phyloP scores from a whole-genome alignment of 2,888 invertebrate genomes.

The Enchytraeus crypticus region DNA sequence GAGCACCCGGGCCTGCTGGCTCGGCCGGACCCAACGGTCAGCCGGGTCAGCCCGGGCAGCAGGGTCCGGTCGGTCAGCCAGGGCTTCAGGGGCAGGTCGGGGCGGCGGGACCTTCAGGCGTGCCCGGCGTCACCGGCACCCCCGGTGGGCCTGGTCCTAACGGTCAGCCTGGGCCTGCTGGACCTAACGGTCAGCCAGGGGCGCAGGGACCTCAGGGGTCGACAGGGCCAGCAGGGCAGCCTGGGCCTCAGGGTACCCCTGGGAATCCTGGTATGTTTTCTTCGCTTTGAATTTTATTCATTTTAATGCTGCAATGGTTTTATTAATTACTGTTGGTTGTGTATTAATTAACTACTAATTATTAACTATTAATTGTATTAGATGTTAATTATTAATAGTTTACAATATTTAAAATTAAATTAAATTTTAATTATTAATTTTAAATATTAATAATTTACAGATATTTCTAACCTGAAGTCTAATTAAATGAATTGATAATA shows the following conservation, averaged over 20 bases:
- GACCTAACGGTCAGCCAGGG: slow-evolving; percentile 26
- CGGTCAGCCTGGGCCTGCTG: slow-evolving; percentile 55
- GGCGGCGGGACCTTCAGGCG: slow-evolving; percentile 7
- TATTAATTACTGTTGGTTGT: too few relatives aligned
- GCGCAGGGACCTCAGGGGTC: slow-evolving; percentile 13
- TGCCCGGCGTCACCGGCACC: slow-evolving; percentile 10
- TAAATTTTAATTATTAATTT: too few relatives aligned
- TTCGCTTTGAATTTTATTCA: background rate
- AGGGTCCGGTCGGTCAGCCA: background rate
- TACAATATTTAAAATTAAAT: too few relatives aligned
- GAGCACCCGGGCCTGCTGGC: slow-evolving; percentile 7
- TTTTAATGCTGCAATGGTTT: too few relatives aligned
- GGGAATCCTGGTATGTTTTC: background rate
- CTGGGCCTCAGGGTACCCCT: slow-evolving; percentile 9
- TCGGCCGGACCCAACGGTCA: slow-evolving; percentile 13
- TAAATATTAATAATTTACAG: too few relatives aligned
- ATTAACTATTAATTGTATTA: too few relatives aligned
- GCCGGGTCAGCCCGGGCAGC: slow-evolving; percentile 53
- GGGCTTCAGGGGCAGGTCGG: slow-evolving; percentile 13
- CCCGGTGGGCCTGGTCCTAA: background rate
- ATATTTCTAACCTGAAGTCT: too few relatives aligned
- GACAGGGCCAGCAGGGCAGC: slow-evolving; percentile 8
- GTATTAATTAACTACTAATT: too few relatives aligned
- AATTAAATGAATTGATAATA: too few relatives aligned
- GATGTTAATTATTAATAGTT: too few relatives aligned